Conservation (phyloP, 2,797 vertebrate species). For the Melanotaenia nigrans region DNA sequence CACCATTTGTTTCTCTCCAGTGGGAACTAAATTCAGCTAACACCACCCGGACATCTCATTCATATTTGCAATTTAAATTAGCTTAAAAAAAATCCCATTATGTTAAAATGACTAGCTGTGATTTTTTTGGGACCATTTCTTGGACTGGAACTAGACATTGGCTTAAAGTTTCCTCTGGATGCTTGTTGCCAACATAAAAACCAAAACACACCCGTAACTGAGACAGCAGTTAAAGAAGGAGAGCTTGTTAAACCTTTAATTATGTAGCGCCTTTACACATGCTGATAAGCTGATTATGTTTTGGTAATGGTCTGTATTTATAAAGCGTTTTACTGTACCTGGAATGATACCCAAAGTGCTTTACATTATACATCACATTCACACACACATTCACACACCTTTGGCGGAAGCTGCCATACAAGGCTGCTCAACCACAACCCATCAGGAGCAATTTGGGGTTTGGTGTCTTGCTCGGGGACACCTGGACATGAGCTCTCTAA, state of each 20-base stretch:
- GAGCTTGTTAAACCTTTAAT: background rate
- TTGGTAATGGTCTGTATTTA: too few relatives aligned
- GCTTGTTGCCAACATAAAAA: background rate
- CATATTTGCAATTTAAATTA: background rate
- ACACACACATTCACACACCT: too few relatives aligned
- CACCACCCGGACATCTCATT: background rate
- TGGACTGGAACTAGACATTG: background rate
- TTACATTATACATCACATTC: too few relatives aligned
- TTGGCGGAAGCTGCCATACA: too few relatives aligned
- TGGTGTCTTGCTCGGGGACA: too few relatives aligned
- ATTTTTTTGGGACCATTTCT: background rate
- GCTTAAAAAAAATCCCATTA: too few relatives aligned
- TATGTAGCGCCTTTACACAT: background rate
- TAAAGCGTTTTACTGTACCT: too few relatives aligned
- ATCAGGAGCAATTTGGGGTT: too few relatives aligned
- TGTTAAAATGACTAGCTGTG: too few relatives aligned
- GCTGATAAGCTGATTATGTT: background rate
- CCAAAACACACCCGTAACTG: background rate
- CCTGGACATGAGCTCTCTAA: too few relatives aligned
- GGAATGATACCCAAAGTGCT: too few relatives aligned
- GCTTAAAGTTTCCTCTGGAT: background rate
- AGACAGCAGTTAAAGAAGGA: background rate
- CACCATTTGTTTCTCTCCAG: background rate
- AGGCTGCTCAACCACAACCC: too few relatives aligned
- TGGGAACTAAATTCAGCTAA: background rate